Evolutionary conservation across 2,888 invertebrate species (phyloP), one percentile per base, ranked within the genome.

Genomic region (Boloria selene): DNA sequence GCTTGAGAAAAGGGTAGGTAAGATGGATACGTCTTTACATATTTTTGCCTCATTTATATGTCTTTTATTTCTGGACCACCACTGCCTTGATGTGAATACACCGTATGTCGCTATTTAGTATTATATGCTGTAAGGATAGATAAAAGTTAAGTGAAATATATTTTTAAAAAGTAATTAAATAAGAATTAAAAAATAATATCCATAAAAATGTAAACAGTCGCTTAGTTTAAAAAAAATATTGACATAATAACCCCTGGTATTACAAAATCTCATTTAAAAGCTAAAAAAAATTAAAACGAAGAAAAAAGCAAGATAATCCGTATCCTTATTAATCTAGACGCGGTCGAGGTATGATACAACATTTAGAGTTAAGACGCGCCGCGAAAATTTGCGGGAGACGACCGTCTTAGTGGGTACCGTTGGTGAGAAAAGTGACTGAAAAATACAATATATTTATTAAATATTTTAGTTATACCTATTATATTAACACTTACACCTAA

Each of bases 351-450:
- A 86, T 86, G 88, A 87, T 88, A 85, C 85, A 83, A 85, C 86
- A 90, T 90, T 90, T 90, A 90, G 88, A 88, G 88, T 83, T 87
- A 88, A 87, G 86, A 87, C 87, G 84, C 88, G 84, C 82, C 78
- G 79, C 76, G 80, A 84, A 82, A 88, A 87, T 89, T 87, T 86
- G 85, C 81, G 86, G 87, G 82, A 78, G 82, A 83, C 82, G 82
- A 81, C 70, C 85, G 83, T 88, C 89, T 90, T 88, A 79, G 80
- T 73, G 73, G 65, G 84, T 83, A 88, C 84, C 72, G 68, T 69
- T 72, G 72, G 13, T 51, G 3, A 65, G 73, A 74, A 45, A 82
- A 81, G 75, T 79, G 76, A 16, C 60, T 47, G 14, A 22, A 62
- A 45, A 63, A 61, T 64, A 59, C 60, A 59, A 61, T 55, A 59